Percentiles rank a stretch among this genome's conserved stretches.
Evolutionary conservation across 2,113 vertebrate genomes (phyloP).

Genomic region (Sander lucioperca): DNA sequence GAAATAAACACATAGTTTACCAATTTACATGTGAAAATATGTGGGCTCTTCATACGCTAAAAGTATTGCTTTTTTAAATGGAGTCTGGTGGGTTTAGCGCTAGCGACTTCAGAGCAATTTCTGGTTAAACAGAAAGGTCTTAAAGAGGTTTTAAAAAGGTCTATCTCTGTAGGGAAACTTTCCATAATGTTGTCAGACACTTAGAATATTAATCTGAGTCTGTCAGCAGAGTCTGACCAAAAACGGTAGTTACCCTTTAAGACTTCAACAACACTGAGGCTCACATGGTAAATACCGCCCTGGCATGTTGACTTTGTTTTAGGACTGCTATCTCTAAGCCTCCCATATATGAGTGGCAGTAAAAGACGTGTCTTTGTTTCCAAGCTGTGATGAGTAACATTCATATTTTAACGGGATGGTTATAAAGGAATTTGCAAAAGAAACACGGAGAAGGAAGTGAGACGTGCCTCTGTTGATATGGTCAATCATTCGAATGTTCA

Average conservation of each 20-base stretch:
- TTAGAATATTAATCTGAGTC: no score
- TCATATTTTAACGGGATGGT: not conserved
- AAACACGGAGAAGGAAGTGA: conserved; percentile 30
- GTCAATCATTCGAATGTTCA: not conserved
- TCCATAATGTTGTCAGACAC: no score
- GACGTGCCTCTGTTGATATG: not conserved
- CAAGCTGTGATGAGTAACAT: not conserved
- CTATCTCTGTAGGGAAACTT: no score
- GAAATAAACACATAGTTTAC: no score
- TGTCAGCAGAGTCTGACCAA: no score
- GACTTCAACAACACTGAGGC: conserved; percentile 9
- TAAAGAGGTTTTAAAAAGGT: no score
- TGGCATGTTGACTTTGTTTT: not conserved
- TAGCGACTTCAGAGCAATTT: no score
- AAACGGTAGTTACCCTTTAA: not conserved
- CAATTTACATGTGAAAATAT: no score
- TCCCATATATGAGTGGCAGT: not conserved
- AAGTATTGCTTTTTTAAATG: no score
- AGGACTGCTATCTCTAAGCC: not conserved
- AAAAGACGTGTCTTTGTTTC: not conserved
- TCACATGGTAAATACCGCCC: not conserved
- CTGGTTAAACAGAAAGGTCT: no score
- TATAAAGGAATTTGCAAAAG: conserved; percentile 21
- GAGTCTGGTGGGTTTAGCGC: no score
- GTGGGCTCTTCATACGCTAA: no score